phyloP scores from a whole-genome alignment of 2,113 vertebrate genomes.

The Clinocottus analis region DNA sequence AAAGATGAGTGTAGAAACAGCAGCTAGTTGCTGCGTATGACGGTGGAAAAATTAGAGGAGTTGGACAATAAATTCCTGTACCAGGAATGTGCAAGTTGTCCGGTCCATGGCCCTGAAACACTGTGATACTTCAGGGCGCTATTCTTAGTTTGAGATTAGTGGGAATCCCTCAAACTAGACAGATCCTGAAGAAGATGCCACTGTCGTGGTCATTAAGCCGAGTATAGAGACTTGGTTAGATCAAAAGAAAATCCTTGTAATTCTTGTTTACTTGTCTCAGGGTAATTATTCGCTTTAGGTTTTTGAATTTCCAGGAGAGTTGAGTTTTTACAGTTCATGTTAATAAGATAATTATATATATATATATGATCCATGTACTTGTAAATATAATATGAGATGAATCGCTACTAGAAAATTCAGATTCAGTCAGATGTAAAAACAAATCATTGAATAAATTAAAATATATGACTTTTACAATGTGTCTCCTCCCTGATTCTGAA shows the following conservation, averaged over 20 bases:
- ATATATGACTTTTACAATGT: constrained; percentile 71
- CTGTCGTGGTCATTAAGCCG: constrained; percentile 29
- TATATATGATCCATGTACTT: constrained; percentile 52
- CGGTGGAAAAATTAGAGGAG: constrained; percentile 38
- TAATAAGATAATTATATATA: constrained; percentile 25
- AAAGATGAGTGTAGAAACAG: constrained; percentile 23
- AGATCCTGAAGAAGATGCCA: constrained; percentile 26
- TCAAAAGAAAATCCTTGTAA: constrained; percentile 33
- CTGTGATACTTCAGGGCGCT: constrained; percentile 8
- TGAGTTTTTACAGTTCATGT: constrained; percentile 71
- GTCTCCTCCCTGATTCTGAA: constrained; percentile 24
- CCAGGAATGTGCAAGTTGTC: constrained; percentile 47
- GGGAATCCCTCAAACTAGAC: constrained; percentile 43
- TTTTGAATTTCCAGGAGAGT: constrained; percentile 52
- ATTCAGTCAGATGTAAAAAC: constrained; percentile 60
- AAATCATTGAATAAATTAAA: constrained; percentile 75
- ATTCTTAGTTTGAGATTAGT: constrained; percentile 52
- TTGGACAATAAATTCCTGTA: constrained; percentile 52
- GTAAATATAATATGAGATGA: constrained; percentile 72
- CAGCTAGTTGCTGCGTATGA: constrained; percentile 33
- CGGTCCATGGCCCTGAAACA: constrained; percentile 34
- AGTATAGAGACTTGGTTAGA: constrained; percentile 50
- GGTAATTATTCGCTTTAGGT: constrained; percentile 56
- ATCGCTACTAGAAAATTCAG: constrained; percentile 52
- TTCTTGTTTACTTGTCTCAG: constrained; percentile 66